phyloP scores from a whole-genome alignment of 2,113 vertebrate species.

The Mormyrus iriodes region DNA sequence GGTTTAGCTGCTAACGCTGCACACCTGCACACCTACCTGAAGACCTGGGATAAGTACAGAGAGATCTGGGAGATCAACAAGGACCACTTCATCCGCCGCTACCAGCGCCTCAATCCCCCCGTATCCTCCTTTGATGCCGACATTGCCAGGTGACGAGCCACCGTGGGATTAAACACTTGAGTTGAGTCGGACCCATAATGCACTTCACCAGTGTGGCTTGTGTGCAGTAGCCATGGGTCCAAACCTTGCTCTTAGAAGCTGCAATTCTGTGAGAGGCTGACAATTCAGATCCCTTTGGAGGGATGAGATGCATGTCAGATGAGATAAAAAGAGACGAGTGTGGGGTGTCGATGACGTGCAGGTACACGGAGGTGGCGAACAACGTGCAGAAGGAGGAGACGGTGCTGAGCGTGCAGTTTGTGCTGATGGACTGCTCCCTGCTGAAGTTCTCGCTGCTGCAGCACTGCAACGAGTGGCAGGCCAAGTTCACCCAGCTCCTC shows the following conservation, averaged over 20 bases:
- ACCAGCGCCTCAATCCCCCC: slow-evolving; percentile 68
- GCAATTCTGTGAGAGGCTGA: neutral
- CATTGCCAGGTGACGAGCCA: slow-evolving; percentile 66
- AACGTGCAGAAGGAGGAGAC: slow-evolving; percentile 76
- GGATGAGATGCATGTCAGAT: neutral
- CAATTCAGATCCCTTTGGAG: neutral
- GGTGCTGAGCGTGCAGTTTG: slow-evolving; percentile 63
- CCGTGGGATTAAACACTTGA: neutral
- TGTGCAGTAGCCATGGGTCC: neutral
- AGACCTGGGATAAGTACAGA: slow-evolving; percentile 76
- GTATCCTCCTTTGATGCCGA: slow-evolving; percentile 77
- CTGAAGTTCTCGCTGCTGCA: slow-evolving; percentile 65
- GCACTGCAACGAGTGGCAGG: slow-evolving; percentile 71
- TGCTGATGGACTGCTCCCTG: slow-evolving; percentile 65
- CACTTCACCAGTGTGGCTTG: neutral
- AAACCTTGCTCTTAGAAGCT: neutral
- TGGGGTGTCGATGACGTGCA: slow-evolving; percentile 25
- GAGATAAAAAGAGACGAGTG: neutral
- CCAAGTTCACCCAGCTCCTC: slow-evolving; percentile 69
- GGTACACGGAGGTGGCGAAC: slow-evolving; percentile 71
- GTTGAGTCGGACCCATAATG: neutral
- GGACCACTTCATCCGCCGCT: slow-evolving; percentile 70
- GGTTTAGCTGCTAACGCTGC: slow-evolving; percentile 64
- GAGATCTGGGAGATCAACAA: slow-evolving; percentile 85
- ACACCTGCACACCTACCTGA: slow-evolving; percentile 69